Evolutionary conservation across 2,888 invertebrate species (phyloP), one percentile per base, ranked within the genome.

Genomic region (Dioctria rufipes): DNA sequence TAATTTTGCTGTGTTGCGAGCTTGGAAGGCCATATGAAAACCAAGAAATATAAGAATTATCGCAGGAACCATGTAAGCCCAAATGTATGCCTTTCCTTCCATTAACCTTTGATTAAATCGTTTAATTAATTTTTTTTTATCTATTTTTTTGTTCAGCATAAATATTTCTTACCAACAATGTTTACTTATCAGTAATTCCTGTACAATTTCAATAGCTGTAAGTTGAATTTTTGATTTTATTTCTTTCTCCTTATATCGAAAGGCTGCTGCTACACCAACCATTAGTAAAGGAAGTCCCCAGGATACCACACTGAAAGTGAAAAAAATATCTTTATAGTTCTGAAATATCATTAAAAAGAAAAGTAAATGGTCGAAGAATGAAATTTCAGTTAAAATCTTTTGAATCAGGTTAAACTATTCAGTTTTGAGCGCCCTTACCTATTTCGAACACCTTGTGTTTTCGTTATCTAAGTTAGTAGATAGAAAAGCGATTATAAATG

Each of bases 1-100:
- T 86, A 92, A 91, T 84, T 91, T 90, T 11, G 92, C 91, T 9
- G 92, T 90, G 77, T 91, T 88, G 39, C 92, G 91, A 46, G 92
- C 91, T 84, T 91, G 90, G 60, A 90, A 84, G 80, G 84, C 84
- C 25, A 85, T 82, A 83, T 91, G 90, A 81, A 90, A 89, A 60
- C 90, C 87, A 46, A 88, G 86, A 61, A 90, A 84, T 8, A 91
- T 87, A 49, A 92, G 86, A 63, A 90, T 83, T 61, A 88, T 86
- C 58, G 91, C 87, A 11, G 93, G 91, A 40, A 91, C 83, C 83
- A 85, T 84, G 71, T 84, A 85, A 39, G 85, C 84, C 85, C 85
- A 85, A 51, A 85, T 83, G 65, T 85, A 85, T 40, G 84, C 84
- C 80, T 83, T 84, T 6, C 85, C 85, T 71, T 85, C 84, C 84